phyloP scores from a whole-genome alignment of 1,140 invertebrate species.

The Drosophila melanica region DNA sequence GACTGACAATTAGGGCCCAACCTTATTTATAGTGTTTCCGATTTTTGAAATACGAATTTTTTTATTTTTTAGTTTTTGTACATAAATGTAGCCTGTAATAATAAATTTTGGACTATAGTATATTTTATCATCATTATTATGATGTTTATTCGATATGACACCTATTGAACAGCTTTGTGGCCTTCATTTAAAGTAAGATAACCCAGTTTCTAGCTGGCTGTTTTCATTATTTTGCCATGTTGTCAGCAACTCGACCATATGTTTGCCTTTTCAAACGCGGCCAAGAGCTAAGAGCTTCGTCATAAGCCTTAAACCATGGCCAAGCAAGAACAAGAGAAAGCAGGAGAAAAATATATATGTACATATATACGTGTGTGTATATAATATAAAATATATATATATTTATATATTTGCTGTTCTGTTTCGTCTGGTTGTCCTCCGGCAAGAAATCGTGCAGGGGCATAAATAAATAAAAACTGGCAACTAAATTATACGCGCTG shows the following conservation, averaged over 20 bases:
- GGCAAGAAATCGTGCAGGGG: slow-evolving; percentile 21
- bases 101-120: too few species aligned
- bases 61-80: too few species aligned
- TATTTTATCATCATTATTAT: too few species aligned
- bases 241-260: slow-evolving; percentile 48
- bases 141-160: neutral
- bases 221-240: slow-evolving; percentile 2
- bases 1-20: neutral
- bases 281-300: slow-evolving; percentile 49
- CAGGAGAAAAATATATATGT: neutral
- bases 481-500: slow-evolving; percentile 65
- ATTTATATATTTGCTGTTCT: slow-evolving; percentile 26
- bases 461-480: slow-evolving; percentile 60
- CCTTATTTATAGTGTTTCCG: too few species aligned
- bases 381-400: neutral
- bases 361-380: neutral
- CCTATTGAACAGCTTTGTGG: neutral
- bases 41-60: too few species aligned
- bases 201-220: slow-evolving; percentile 34
- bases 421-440: slow-evolving; percentile 26
- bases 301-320: slow-evolving; percentile 35
- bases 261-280: slow-evolving; percentile 62
- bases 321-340: slow-evolving; percentile 23
- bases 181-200: slow-evolving; percentile 10
- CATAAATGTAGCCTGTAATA: too few species aligned